Percentiles rank a stretch among this genome's conserved stretches.
These are phyloP conservation scores for Noctua fimbriata DNA, from an alignment of 2,888 invertebrate species.

Conservation along the genomic window DNA sequence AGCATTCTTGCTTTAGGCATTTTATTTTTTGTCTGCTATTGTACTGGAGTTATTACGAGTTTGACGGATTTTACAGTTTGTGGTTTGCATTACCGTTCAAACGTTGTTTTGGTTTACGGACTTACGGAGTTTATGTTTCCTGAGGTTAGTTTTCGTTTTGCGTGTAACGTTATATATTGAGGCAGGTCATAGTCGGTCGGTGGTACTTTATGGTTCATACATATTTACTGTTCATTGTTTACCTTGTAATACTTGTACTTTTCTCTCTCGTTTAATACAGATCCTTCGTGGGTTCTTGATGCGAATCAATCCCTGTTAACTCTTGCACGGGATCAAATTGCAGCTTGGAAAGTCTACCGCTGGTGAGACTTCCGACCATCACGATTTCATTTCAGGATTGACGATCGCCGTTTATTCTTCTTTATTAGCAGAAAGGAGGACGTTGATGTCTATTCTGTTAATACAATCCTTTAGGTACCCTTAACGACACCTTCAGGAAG, in stretches of 20 bases:
- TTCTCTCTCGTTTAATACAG: not conserved
- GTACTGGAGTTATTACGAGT: constrained; percentile 36
- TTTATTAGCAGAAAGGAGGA: constrained; percentile 12
- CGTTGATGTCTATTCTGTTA: constrained; percentile 7
- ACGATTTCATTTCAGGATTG: constrained; percentile 12
- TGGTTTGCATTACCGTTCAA: constrained; percentile 38
- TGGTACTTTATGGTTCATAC: not conserved
- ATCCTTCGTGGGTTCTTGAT: not conserved
- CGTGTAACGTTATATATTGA: constrained; percentile 11
- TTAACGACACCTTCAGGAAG: constrained; percentile 34
- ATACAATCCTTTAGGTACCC: constrained; percentile 3
- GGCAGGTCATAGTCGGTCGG: constrained; percentile 4
- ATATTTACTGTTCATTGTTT: constrained; percentile 1
- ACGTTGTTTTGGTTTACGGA: constrained; percentile 14
- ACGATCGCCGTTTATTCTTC: constrained; percentile 9
- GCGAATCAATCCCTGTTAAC: not conserved
- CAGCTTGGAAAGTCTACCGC: constrained; percentile 6
- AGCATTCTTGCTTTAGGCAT: constrained; percentile 37
- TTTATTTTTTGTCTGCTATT: constrained; percentile 55
- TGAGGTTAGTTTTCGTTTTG: constrained; percentile 41
- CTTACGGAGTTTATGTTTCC: constrained; percentile 34
- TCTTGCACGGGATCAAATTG: constrained; percentile 18
- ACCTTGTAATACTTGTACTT: no score
- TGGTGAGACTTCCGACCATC: not conserved
- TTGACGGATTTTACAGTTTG: constrained; percentile 40